Conservation (phyloP, 2,888 invertebrate species). For the Cephus runcator region DNA sequence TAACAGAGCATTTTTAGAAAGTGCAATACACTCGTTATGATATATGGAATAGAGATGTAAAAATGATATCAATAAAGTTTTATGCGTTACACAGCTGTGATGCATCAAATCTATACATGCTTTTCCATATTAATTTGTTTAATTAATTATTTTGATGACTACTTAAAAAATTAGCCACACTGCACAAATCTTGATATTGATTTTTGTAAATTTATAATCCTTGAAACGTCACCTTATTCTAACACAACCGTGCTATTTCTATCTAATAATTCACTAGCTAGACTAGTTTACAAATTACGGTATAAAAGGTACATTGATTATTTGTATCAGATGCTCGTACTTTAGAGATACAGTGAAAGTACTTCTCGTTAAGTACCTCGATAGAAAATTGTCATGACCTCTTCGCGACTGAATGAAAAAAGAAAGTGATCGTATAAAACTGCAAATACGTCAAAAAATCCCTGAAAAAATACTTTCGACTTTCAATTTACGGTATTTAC, state of each 20-base stretch:
- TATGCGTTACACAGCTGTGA: neutral
- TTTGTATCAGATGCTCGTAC: neutral
- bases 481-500: constrained; percentile 12
- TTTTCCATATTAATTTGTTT: neutral
- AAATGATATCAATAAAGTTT: neutral
- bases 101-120: neutral
- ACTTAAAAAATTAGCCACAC: neutral
- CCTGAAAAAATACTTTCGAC: constrained; percentile 16
- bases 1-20: neutral
- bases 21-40: neutral
- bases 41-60: neutral
- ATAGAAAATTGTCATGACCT: neutral
- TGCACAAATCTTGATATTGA: neutral
- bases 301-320: neutral
- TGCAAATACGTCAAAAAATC: constrained; percentile 35
- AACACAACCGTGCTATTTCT: neutral
- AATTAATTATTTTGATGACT: neutral
- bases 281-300: neutral
- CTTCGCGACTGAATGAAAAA: neutral
- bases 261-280: neutral
- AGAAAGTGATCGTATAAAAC: constrained; percentile 36
- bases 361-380: neutral
- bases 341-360: neutral
- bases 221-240: neutral
- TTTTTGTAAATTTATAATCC: neutral